Percentiles rank a stretch among this genome's conserved stretches.
Conservation (phyloP, 2,113 vertebrate species). For the Xiphorhynchus elegans region DNA sequence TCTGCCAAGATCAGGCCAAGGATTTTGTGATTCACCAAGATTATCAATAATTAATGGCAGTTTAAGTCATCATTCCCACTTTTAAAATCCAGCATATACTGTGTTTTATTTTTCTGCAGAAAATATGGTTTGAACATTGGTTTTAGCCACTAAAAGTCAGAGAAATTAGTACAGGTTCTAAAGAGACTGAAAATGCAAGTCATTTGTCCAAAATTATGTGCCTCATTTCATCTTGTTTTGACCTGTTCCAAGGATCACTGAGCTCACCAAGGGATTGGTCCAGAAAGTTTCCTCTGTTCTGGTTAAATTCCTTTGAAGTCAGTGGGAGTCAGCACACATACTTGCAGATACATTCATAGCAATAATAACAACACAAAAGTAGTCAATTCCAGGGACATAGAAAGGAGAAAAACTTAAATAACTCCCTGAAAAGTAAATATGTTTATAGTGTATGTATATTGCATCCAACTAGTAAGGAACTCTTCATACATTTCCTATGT, state of each 20-base stretch:
- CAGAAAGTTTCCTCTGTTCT: background rate
- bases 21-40: background rate
- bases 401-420: background rate
- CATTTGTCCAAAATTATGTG: background rate
- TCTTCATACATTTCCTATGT: background rate
- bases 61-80: background rate
- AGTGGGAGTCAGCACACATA: background rate
- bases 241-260: background rate
- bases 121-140: background rate
- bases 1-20: background rate
- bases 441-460: background rate
- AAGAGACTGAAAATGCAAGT: background rate
- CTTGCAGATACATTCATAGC: background rate
- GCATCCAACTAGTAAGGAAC: background rate
- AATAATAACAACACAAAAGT: background rate
- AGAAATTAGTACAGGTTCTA: background rate
- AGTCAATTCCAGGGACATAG: background rate
- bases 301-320: background rate
- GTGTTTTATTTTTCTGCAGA: background rate
- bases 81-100: background rate
- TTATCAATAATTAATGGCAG: background rate
- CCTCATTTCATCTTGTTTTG: background rate
- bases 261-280: background rate
- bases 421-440: background rate
- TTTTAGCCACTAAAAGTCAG: background rate